Evolutionary conservation across 1,140 invertebrate species (phyloP), one percentile per base, ranked within the genome.

Genomic region (Bilobella aurantiaca): DNA sequence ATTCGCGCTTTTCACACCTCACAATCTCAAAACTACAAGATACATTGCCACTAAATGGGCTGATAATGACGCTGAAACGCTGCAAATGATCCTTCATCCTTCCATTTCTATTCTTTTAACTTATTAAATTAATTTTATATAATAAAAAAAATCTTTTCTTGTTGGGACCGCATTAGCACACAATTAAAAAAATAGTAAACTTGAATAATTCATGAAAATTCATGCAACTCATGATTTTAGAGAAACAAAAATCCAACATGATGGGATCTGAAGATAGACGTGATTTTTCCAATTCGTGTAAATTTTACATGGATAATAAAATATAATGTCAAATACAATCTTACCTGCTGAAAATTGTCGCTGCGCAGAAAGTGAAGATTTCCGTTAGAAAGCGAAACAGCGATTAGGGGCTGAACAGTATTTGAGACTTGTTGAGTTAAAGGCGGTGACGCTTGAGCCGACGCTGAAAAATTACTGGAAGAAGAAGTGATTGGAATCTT

Each of bases 261-360:
- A n/a, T n/a, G n/a, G n/a, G n/a, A n/a, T n/a, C n/a, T n/a, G n/a
- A n/a, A 42, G 8, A 42, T 42, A n/a, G 8, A 42, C 37, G n/a
- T n/a, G n/a, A 42, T 42, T 42, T 12, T 42, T 42, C 37, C 37
- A 12, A 42, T 42, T 42, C n/a, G 37, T n/a, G n/a, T 8, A 12
- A 12, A 42, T 8, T 42, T 42, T 12, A 42, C 8, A 42, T 8
- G 37, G 37, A 42, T n/a, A n/a, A n/a, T n/a, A n/a, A n/a, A 42
- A 42, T 42, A 42, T 12, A 42, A n/a, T n/a, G n/a, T 12, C n/a
- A 42, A 42, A 28, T 8, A 57, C 8, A 8, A 29, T 25, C 28
- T 59, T 31, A 73, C 71, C 66, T 73, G 71, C 32, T 66, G 63
- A 30, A 73, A 67, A 64, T 68, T 70, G 28, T 73, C 71, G 21